Base-by-base conservation (phyloP, 2,113 vertebrate species). In the Dendropsophus ebraccatus region DNA sequence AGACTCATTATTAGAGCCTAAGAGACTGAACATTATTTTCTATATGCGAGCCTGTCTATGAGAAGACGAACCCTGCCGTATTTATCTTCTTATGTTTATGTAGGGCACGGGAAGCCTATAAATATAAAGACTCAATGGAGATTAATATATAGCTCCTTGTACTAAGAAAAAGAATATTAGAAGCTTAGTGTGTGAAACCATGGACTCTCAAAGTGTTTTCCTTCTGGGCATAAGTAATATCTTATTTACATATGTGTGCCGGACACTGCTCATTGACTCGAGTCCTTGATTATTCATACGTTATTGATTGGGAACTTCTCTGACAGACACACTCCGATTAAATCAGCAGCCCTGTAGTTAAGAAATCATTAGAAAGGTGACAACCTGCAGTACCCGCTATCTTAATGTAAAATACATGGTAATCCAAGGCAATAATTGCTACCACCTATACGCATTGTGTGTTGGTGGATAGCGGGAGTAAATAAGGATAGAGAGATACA, bases 391-490 rank as follows among this genome's bases (percentile, higher is more conserved):
- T 13, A 12, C 28, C 25, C 32, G n/a, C 32, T 19, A 17, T 3
- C 45, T 52, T 35, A 30, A 32, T 54, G 32, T 82, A 72, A 65
- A 47, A 28, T n/a, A 54, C 81, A 72, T n/a, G 28, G 19, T 54
- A 41, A 72, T 32, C 32, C 5, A 19, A 81, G 28, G 16, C 19
- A 69, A 21, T 70, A 54, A 35, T 35, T 14, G 67, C 28, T 37
- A 30, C 65, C 21, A 35, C 62, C 21, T 73, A 32, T n/a, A 35
- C 74, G 4, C 30, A 41, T 73, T 25, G 32, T 21, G 49, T 83
- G 69, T 72, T 17, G 82, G 82, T 74, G 82, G 69, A 28, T 30
- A 60, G 23, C 45, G 82, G 23, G 65, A 37, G 69, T n/a, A 54
- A 56, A 69, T n/a, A 72, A 50, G 52, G 25, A 35, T 19, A 47